Percentiles rank a stretch among this genome's conserved stretches.
Conservation (phyloP, 2,113 vertebrate genomes). For the Gorsachius goisagi region DNA sequence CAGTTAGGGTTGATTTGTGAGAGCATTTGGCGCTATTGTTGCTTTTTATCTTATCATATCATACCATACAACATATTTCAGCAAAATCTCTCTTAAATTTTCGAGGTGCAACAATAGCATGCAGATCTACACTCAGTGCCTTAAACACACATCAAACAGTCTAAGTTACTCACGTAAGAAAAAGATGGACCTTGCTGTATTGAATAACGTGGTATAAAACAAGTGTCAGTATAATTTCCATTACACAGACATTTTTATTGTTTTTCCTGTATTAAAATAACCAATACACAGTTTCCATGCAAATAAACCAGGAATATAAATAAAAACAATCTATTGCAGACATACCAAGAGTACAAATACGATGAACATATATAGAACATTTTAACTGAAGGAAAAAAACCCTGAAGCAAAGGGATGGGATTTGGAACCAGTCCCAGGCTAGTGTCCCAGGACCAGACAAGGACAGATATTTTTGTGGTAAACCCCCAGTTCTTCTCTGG, state of each 20-base stretch:
- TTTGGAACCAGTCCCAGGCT: background rate
- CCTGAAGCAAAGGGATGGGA: background rate
- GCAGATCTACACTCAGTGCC: slow-evolving; percentile 85
- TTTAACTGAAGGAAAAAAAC: background rate
- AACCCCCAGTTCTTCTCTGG: background rate
- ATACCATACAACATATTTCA: slow-evolving; percentile 29
- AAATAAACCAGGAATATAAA: background rate
- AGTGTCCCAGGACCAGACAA: background rate
- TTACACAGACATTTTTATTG: slow-evolving; percentile 15
- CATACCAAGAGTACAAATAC: background rate
- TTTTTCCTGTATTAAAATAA: slow-evolving; percentile 25
- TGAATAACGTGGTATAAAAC: slow-evolving; percentile 78
- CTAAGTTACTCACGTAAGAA: slow-evolving; percentile 91
- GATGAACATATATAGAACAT: background rate
- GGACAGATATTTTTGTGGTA: background rate
- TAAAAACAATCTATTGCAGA: background rate
- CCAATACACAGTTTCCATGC: background rate
- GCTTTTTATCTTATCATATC: background rate
- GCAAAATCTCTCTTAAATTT: slow-evolving; percentile 10
- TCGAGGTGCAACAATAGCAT: slow-evolving; percentile 80
- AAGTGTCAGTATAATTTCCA: slow-evolving; percentile 69
- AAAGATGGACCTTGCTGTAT: slow-evolving; percentile 83
- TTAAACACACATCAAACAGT: slow-evolving; percentile 82
- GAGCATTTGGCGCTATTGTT: slow-evolving; percentile 47
- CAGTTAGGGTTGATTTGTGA: slow-evolving; percentile 16